Evolutionary conservation across 2,113 vertebrate genomes (phyloP).

Genomic region (Caretta caretta): DNA sequence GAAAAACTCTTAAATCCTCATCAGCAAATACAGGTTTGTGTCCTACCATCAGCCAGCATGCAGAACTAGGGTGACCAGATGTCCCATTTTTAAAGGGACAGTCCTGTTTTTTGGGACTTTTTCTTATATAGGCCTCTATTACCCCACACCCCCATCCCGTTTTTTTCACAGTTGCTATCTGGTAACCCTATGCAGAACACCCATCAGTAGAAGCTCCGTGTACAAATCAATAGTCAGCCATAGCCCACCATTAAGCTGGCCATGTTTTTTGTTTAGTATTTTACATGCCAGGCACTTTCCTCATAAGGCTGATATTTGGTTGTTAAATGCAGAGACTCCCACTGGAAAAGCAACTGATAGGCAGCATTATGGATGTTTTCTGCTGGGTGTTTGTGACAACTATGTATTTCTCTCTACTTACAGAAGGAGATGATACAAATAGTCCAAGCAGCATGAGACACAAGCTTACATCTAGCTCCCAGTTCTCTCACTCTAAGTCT

Average conservation of each 20-base stretch:
- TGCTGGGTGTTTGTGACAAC: background rate
- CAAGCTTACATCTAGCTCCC: background rate
- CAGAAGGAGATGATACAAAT: background rate
- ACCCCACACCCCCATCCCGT: no score
- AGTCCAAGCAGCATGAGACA: background rate
- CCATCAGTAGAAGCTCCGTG: background rate
- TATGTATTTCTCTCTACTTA: background rate
- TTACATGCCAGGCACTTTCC: background rate
- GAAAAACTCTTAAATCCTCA: background rate
- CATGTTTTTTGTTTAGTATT: background rate
- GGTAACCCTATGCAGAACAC: background rate
- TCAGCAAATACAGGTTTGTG: background rate
- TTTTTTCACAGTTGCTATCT: no score
- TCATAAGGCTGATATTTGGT: background rate
- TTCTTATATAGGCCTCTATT: no score
- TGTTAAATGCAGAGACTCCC: accelerated
- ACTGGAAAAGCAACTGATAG: background rate
- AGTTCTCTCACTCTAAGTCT: background rate
- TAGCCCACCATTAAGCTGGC: accelerated
- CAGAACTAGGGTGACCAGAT: background rate
- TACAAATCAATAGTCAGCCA: background rate
- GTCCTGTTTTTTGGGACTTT: no score
- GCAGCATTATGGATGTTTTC: background rate
- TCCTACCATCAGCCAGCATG: background rate
- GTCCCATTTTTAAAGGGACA: no score